A percentile compares a stretch with the other conserved stretches of the same genome.
Conservation (phyloP, 2,888 invertebrate genomes). For the Agonopterix subpropinquella region DNA sequence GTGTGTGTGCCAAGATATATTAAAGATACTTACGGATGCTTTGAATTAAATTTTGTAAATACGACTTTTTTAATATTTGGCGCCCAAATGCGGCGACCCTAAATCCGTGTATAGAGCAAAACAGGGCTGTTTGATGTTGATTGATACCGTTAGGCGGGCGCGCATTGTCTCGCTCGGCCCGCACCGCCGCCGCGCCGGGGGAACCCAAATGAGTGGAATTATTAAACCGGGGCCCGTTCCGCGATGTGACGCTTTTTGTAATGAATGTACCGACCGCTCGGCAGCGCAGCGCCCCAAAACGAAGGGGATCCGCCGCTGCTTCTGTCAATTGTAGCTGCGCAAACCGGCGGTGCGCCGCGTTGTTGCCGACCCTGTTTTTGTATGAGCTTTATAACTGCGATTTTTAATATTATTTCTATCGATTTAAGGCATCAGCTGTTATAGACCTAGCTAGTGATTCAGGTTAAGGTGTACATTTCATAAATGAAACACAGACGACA, state of each 20-base stretch:
- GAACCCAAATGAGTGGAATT: constrained; percentile 70
- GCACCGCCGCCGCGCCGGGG: constrained; percentile 39
- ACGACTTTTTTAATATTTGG: too few relatives aligned
- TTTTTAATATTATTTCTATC: constrained; percentile 22
- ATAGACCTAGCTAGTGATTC: too few relatives aligned
- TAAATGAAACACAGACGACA: too few relatives aligned
- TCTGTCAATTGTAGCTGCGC: constrained; percentile 42
- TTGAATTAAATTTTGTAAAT: too few relatives aligned
- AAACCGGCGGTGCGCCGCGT: constrained; percentile 16
- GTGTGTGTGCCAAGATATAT: too few relatives aligned
- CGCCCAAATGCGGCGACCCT: constrained; percentile 34
- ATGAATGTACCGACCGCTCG: constrained; percentile 52
- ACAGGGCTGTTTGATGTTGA: constrained; percentile 72
- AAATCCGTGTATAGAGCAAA: constrained; percentile 36
- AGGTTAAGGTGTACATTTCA: too few relatives aligned
- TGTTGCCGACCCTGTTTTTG: constrained; percentile 26
- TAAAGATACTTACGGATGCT: too few relatives aligned
- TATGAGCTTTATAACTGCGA: constrained; percentile 36
- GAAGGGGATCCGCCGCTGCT: constrained; percentile 28
- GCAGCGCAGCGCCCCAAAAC: constrained; percentile 19
- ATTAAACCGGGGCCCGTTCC: constrained; percentile 59
- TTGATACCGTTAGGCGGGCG: constrained; percentile 72
- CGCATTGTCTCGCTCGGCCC: constrained; percentile 56
- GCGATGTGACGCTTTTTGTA: constrained; percentile 71
- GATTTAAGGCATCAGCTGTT: constrained; percentile 22